These are phyloP conservation scores for Drosophila niveifrons DNA, from an alignment of 2,888 invertebrate genomes.

Conservation along the genomic window DNA sequence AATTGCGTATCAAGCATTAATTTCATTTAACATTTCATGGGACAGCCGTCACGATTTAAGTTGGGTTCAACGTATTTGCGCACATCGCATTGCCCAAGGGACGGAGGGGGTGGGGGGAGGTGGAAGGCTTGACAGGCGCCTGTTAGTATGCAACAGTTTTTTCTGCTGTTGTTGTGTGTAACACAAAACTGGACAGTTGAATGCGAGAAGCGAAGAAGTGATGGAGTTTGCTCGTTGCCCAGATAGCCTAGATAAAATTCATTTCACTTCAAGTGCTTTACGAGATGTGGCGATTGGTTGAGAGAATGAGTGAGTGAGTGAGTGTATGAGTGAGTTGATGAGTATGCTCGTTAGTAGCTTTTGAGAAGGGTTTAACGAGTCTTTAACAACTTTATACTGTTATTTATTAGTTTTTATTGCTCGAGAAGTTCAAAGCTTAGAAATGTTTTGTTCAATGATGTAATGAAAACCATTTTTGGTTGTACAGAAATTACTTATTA, in stretches of 20 bases:
- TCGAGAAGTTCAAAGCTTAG: too few relatives aligned
- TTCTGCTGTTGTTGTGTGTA: not conserved
- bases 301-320: too few relatives aligned
- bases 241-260: conserved; percentile 1
- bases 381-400: too few relatives aligned
- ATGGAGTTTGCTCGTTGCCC: not conserved
- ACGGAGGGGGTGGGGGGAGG: too few relatives aligned
- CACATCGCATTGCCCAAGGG: not conserved
- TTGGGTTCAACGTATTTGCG: conserved; percentile 25
- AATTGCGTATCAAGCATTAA: conserved; percentile 53
- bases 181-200: conserved; percentile 9
- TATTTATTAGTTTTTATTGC: too few relatives aligned
- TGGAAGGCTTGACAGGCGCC: conserved; percentile 17
- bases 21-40: conserved; percentile 49
- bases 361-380: too few relatives aligned
- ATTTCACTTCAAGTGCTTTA: not conserved
- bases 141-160: conserved; percentile 41
- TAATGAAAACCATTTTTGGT: too few relatives aligned
- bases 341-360: too few relatives aligned
- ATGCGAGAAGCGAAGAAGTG: not conserved
- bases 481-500: too few relatives aligned
- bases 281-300: not conserved
- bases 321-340: too few relatives aligned
- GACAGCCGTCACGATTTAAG: conserved; percentile 35
- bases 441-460: too few relatives aligned